Conservation (phyloP, 2,113 vertebrate genomes). For the Oryzias celebensis region DNA sequence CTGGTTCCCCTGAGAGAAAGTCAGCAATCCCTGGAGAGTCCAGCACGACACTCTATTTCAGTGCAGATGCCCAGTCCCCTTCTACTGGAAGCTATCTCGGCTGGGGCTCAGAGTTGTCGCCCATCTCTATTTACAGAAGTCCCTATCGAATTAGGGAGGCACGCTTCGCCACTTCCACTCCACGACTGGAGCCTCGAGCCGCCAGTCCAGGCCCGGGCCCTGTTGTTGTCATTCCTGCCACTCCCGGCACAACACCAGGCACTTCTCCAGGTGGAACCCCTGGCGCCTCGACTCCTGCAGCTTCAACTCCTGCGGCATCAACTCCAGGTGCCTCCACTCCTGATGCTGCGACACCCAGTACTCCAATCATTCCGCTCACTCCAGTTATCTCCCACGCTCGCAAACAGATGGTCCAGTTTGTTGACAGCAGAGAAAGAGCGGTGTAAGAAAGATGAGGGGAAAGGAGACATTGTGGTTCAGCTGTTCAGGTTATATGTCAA, state of each 20-base stretch:
- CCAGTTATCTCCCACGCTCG: slow-evolving; percentile 65
- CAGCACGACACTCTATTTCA: slow-evolving; percentile 68
- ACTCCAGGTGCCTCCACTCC: slow-evolving; percentile 41
- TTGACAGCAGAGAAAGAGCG: slow-evolving; percentile 59
- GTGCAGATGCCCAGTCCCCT: slow-evolving; percentile 65
- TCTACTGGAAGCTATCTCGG: slow-evolving; percentile 73
- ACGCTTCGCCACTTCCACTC: slow-evolving; percentile 67
- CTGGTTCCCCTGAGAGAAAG: slow-evolving; percentile 63
- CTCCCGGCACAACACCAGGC: slow-evolving; percentile 12
- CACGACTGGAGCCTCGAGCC: slow-evolving; percentile 47
- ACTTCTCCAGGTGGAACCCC: slow-evolving; percentile 10
- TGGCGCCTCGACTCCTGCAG: not conserved
- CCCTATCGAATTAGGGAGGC: slow-evolving; percentile 74
- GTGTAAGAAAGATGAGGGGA: slow-evolving; percentile 36
- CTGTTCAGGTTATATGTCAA: slow-evolving; percentile 15
- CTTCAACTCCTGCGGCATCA: slow-evolving; percentile 1
- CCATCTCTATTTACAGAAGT: slow-evolving; percentile 71
- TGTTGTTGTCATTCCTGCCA: slow-evolving; percentile 20
- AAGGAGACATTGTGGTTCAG: slow-evolving; percentile 15
- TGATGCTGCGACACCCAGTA: slow-evolving; percentile 32
- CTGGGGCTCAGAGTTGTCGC: slow-evolving; percentile 75
- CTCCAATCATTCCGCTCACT: slow-evolving; percentile 58
- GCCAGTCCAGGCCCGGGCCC: slow-evolving; percentile 54
- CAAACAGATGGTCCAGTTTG: slow-evolving; percentile 72
- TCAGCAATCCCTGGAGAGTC: slow-evolving; percentile 41